Evolutionary conservation across 2,797 vertebrate species (phyloP).

Genomic region (Ambastaia sidthimunki): DNA sequence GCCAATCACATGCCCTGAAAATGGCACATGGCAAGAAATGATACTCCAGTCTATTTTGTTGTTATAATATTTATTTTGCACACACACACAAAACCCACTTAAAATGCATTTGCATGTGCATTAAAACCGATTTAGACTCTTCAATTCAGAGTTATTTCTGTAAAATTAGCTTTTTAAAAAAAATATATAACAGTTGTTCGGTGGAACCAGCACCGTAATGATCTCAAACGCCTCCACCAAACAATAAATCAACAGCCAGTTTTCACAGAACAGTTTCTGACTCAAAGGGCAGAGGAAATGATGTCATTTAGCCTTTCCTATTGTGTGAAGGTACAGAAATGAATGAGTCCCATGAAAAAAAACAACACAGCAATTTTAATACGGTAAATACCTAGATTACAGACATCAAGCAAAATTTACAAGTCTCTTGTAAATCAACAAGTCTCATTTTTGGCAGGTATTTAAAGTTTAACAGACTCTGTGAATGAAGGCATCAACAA

Average conservation of each 20-base stretch:
- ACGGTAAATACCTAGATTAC: conserved; percentile 33
- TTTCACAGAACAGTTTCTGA: conserved; percentile 24
- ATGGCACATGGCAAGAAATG: not conserved
- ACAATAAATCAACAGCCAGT: not conserved
- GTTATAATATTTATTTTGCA: conserved; percentile 75
- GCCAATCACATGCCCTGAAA: not conserved
- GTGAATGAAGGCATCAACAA: conserved; percentile 42
- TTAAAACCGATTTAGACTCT: conserved; percentile 16
- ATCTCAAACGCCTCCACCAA: conserved; percentile 3
- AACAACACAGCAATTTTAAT: conserved; percentile 32
- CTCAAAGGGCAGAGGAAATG: conserved; percentile 25
- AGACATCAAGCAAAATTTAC: conserved; percentile 32
- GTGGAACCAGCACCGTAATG: conserved; percentile 68
- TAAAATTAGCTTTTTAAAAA: conserved; percentile 3
- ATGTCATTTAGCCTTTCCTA: conserved; percentile 18
- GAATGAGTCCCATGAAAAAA: conserved; percentile 1
- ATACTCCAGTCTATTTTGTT: conserved; percentile 37
- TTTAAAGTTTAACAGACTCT: conserved; percentile 22
- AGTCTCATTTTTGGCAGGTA: conserved; percentile 52
- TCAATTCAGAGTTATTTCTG: conserved; percentile 31
- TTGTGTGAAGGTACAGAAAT: not conserved
- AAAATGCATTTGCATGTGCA: conserved; percentile 23
- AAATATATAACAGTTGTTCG: conserved; percentile 6
- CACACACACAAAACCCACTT: conserved; percentile 58
- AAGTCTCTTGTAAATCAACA: conserved; percentile 18